phyloP scores from a whole-genome alignment of 2,888 invertebrate genomes.

The Euplagia quadripunctaria region DNA sequence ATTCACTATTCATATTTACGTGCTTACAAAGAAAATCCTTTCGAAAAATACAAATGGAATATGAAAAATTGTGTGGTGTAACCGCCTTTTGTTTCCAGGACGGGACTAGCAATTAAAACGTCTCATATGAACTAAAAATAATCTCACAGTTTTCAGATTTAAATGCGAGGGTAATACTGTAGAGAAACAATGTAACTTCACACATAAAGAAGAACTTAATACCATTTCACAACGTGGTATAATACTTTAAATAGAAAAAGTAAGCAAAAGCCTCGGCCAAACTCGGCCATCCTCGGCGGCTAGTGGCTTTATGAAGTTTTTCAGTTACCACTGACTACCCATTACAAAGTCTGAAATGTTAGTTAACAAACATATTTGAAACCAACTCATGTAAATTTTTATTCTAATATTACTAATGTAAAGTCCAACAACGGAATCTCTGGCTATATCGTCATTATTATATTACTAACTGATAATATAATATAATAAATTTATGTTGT shows the following conservation, averaged over 20 bases:
- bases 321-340: neutral
- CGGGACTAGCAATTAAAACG: constrained; percentile 49
- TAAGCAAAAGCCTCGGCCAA: neutral
- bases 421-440: neutral
- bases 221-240: neutral
- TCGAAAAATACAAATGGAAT: neutral
- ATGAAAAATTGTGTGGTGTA: neutral
- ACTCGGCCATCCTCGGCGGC: neutral
- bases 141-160: constrained; percentile 30
- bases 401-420: neutral
- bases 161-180: constrained; percentile 9
- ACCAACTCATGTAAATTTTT: no score
- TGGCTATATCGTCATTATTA: neutral
- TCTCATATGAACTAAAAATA: constrained; percentile 52
- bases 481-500: no score
- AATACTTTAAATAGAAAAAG: constrained; percentile 1
- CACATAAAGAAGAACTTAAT: constrained; percentile 14
- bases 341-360: neutral
- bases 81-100: constrained; percentile 36
- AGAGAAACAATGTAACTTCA: constrained; percentile 10
- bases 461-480: no score
- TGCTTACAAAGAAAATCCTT: neutral
- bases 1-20: neutral
- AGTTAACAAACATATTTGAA: neutral
- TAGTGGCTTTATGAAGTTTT: neutral